Evolutionary conservation across 2,113 vertebrate genomes (phyloP).

Genomic region (Castor canadensis): DNA sequence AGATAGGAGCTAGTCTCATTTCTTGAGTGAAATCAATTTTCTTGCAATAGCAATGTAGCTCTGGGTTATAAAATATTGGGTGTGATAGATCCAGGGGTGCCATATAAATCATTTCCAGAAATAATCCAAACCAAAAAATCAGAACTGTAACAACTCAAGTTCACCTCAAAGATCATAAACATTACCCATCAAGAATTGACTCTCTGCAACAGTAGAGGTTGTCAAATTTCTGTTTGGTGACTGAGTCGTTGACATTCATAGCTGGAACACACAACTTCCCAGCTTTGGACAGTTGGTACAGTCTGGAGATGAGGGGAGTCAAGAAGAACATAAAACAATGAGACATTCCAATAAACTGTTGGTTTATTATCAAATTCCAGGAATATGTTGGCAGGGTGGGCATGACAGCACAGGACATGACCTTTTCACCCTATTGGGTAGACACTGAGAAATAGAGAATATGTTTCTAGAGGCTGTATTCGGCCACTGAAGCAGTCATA

Average conservation of each 20-base stretch:
- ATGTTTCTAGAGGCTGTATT: not conserved
- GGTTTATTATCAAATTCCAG: slow-evolving; percentile 6
- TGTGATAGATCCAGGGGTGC: not conserved
- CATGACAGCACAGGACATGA: not conserved
- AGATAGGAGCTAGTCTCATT: not conserved
- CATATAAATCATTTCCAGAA: slow-evolving; percentile 50
- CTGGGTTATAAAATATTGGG: slow-evolving; percentile 33
- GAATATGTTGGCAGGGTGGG: not conserved
- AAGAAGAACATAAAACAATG: not conserved
- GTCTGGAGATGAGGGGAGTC: slow-evolving; percentile 76
- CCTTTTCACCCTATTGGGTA: not conserved
- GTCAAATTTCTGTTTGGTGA: slow-evolving; percentile 99
- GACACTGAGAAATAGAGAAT: not conserved
- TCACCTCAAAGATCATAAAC: slow-evolving; percentile 51
- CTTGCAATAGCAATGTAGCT: slow-evolving; percentile 34
- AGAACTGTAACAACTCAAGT: slow-evolving; percentile 27
- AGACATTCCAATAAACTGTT: not conserved
- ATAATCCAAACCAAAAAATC: slow-evolving; percentile 40
- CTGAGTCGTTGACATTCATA: slow-evolving; percentile 99
- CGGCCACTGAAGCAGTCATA: not conserved
- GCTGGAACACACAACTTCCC: slow-evolving; percentile 97
- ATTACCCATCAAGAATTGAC: slow-evolving; percentile 96
- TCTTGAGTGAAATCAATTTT: slow-evolving; percentile 24
- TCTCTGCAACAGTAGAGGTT: slow-evolving; percentile 98
- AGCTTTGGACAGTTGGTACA: slow-evolving; percentile 97